Conservation (phyloP, 2,113 vertebrate species). For the Oryzias woworae region DNA sequence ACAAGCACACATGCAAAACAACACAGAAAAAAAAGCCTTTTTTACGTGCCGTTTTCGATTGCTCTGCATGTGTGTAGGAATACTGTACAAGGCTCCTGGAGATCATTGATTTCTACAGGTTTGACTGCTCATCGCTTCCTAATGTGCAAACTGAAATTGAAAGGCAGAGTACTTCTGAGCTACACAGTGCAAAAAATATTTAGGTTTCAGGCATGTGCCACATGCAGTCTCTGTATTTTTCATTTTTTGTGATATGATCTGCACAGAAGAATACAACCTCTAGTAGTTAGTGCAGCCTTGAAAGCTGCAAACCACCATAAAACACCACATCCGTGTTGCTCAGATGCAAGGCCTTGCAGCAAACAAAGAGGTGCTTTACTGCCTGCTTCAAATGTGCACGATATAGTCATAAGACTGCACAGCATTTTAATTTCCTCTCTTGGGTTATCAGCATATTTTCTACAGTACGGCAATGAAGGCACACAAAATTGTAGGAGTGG, state of each 20-base stretch:
- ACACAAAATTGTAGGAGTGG: constrained; percentile 31
- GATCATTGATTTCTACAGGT: constrained; percentile 66
- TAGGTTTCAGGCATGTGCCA: constrained; percentile 30
- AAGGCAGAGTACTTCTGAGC: constrained; percentile 22
- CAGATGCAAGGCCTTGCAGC: constrained; percentile 64
- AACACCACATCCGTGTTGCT: constrained; percentile 75
- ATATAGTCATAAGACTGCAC: constrained; percentile 63
- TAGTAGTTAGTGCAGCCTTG: constrained; percentile 49
- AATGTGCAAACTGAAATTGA: constrained; percentile 51
- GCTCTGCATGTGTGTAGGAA: constrained; percentile 63
- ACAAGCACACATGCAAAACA: constrained; percentile 11
- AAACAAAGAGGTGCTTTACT: constrained; percentile 60
- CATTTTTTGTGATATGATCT: constrained; percentile 43
- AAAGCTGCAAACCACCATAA: constrained; percentile 64
- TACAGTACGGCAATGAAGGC: constrained; percentile 27
- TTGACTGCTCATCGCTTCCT: constrained; percentile 69
- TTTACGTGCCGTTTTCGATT: constrained; percentile 52
- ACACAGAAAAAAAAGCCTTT: constrained; percentile 41
- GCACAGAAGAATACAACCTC: constrained; percentile 49
- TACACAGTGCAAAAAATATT: constrained; percentile 23
- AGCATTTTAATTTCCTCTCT: constrained; percentile 66
- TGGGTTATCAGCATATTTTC: constrained; percentile 49
- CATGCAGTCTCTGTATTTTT: constrained; percentile 36
- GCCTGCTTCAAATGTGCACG: constrained; percentile 48
- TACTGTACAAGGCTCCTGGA: constrained; percentile 59